Evolutionary conservation across 2,797 vertebrate genomes (phyloP).

Genomic region (Poecilia velifera): DNA sequence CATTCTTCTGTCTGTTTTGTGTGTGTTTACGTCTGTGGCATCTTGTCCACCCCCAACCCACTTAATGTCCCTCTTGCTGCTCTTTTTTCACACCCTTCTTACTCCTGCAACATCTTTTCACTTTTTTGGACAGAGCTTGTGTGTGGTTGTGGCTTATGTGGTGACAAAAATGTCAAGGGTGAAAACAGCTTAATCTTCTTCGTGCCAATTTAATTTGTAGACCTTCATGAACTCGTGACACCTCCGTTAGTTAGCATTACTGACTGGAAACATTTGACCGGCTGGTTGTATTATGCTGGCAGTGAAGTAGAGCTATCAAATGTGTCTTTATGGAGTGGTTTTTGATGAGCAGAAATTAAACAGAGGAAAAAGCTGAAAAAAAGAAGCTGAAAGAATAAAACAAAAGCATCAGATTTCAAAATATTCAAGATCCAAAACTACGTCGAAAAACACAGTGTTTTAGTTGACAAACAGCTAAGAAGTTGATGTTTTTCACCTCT

Average conservation of each 20-base stretch:
- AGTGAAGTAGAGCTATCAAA: slow-evolving; percentile 50
- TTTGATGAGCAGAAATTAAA: slow-evolving; percentile 39
- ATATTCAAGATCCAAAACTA: background rate
- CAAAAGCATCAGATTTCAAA: background rate
- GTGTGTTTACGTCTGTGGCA: slow-evolving; percentile 18
- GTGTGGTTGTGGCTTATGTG: slow-evolving; percentile 13
- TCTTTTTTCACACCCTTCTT: slow-evolving; percentile 27
- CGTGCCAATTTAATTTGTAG: slow-evolving; percentile 61
- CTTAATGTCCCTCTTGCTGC: slow-evolving; percentile 21
- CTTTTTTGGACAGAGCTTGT: slow-evolving; percentile 15
- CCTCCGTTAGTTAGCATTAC: slow-evolving; percentile 52
- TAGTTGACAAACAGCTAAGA: background rate
- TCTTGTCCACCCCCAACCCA: slow-evolving; percentile 27
- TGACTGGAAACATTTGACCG: slow-evolving; percentile 62
- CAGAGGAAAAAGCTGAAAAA: slow-evolving; percentile 11
- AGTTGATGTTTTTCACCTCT: background rate
- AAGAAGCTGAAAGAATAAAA: background rate
- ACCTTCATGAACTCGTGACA: slow-evolving; percentile 58
- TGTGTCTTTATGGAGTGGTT: slow-evolving; percentile 49
- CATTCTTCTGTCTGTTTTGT: slow-evolving; percentile 27
- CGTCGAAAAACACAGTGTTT: background rate
- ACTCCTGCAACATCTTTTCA: slow-evolving; percentile 38
- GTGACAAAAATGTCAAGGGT: slow-evolving; percentile 39
- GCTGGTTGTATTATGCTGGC: background rate
- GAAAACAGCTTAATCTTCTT: slow-evolving; percentile 61